Conservation (phyloP, 2,113 vertebrate species). For the Phoenicopterus ruber region DNA sequence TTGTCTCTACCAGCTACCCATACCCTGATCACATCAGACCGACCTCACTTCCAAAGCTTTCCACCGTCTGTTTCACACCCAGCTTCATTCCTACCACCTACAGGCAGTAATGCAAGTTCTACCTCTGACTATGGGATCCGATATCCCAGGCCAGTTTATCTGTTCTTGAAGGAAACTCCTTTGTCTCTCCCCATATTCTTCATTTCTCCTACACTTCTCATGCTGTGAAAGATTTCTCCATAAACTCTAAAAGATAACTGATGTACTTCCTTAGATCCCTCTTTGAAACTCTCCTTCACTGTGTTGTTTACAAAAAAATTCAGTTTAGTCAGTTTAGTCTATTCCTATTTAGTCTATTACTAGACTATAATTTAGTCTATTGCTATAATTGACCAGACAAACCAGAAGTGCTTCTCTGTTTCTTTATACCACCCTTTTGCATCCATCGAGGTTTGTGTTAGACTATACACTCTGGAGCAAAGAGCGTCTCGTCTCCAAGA, state of each 20-base stretch:
- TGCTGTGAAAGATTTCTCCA: neutral
- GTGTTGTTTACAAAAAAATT: neutral
- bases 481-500: neutral
- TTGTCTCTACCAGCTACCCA: neutral
- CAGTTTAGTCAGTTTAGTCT: neutral
- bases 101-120: neutral
- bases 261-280: neutral
- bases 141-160: neutral
- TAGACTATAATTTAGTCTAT: neutral
- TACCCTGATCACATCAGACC: neutral
- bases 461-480: neutral
- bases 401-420: neutral
- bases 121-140: neutral
- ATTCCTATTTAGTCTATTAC: neutral
- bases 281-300: neutral
- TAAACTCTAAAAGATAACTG: neutral
- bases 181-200: neutral
- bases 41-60: neutral
- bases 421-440: neutral
- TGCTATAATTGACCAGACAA: neutral
- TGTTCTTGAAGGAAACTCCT: neutral
- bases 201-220: neutral
- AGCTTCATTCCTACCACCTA: neutral
- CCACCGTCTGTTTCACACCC: neutral
- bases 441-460: neutral